Evolutionary conservation across 1,140 invertebrate genomes (phyloP).

Genomic region (Lepidurus arcticus): DNA sequence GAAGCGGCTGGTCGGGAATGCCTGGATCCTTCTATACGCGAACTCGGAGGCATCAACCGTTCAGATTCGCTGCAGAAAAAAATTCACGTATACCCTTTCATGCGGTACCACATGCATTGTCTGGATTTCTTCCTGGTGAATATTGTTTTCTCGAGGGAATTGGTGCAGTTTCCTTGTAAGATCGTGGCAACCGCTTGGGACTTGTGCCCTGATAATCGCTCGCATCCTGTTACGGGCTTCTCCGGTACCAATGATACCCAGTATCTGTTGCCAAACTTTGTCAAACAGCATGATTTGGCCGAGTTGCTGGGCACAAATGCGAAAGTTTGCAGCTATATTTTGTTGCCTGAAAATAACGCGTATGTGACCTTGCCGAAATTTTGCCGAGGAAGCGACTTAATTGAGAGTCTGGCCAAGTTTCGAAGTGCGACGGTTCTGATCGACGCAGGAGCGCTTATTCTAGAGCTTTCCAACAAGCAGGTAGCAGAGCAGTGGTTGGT

Average conservation of each 20-base stretch:
- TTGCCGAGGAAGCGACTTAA: background rate
- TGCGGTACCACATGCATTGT: constrained; percentile 30
- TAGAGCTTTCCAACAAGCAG: constrained; percentile 35
- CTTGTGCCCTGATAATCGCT: constrained; percentile 25
- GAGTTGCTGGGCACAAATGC: constrained; percentile 34
- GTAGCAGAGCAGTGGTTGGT: constrained; percentile 36
- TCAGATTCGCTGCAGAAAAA: constrained; percentile 34
- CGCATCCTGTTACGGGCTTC: constrained; percentile 34
- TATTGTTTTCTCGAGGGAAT: constrained; percentile 34
- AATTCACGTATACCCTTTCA: constrained; percentile 31
- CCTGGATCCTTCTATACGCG: constrained; percentile 22
- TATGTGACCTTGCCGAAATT: background rate
- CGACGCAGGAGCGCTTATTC: constrained; percentile 37
- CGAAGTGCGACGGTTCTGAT: constrained; percentile 31
- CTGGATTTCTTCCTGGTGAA: constrained; percentile 36
- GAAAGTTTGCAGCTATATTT: constrained; percentile 30
- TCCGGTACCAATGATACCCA: constrained; percentile 36
- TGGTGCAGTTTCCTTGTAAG: constrained; percentile 36
- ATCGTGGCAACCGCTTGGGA: constrained; percentile 35
- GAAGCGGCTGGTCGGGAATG: background rate
- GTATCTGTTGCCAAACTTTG: constrained; percentile 33
- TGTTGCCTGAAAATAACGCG: constrained; percentile 29
- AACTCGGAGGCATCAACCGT: constrained; percentile 33
- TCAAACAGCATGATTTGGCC: constrained; percentile 31
- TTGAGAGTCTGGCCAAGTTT: background rate